Evolutionary conservation across 1,140 invertebrate genomes (phyloP), one percentile per base, ranked within the genome.

Genomic region (Penaeus indicus): DNA sequence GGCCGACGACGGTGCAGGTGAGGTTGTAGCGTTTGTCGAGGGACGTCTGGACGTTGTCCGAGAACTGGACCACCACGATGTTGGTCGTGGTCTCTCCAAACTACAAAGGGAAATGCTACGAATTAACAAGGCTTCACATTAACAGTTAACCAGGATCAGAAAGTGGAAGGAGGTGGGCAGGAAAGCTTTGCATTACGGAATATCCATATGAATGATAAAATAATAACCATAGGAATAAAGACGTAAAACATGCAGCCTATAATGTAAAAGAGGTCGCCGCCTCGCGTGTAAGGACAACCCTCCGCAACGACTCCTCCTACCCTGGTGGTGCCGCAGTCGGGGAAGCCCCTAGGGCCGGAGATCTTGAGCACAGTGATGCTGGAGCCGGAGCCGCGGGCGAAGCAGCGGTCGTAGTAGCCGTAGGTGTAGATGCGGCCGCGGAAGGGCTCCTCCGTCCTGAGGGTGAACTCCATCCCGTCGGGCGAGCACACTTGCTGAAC

Each of bases 21-120:
- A 98, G 93, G 93, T 98, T 98, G 93, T 98, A 98, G 25, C 97
- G 94, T 92, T 98, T 98, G 92, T 98, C 97, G 87, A 96, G 94
- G 77, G 96, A 96, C 1, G 97, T 98, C 93, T 98, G 97, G 0
- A 98, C 97, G 91, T 96, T 96, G 92, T 98, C 97, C 87, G 97
- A 97, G 93, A 98, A 98, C 93, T 98, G 97, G 0, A 98, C 97
- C 27, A 98, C 97, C 5, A 97, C 97, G 80, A 98, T 98, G 91
- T 98, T 98, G 67, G 97, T 98, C 95, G 98, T 96, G 1, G 96
- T 97, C 91, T 98, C 97, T 0, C 96, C 97, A 91, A 97, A 97
- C 91, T 91, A 80, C n/a, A n/a, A n/a, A 3, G 19, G 62, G 81
- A 83, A 85, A 67, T 21, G 32, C 82, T 3, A 72, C 7, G 21